Conservation (phyloP, 1,140 invertebrate species). For the Frieseomelitta varia region DNA sequence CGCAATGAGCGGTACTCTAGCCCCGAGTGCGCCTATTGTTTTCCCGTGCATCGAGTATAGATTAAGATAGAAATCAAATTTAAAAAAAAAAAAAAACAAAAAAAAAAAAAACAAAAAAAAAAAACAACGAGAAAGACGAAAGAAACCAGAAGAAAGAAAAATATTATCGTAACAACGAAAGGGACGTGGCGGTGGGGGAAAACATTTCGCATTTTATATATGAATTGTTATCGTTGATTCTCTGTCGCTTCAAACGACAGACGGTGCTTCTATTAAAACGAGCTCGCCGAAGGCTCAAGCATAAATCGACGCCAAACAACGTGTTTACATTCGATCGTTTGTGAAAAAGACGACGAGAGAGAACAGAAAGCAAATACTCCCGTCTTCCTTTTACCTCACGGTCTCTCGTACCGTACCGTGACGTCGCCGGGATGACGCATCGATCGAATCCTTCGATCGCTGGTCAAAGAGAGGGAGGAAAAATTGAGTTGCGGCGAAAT, state of each 20-base stretch:
- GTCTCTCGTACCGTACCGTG: not conserved
- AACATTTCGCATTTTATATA: not conserved
- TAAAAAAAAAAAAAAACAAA: not conserved
- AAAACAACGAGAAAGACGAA: too few species aligned
- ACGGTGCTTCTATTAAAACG: not conserved
- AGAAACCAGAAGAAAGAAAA: not conserved
- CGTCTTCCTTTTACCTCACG: not conserved
- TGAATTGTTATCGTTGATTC: conserved; percentile 24
- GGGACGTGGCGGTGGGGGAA: too few species aligned
- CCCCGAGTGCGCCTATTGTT: not conserved
- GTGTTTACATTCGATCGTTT: conserved; percentile 10
- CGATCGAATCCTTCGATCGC: conserved; percentile 18
- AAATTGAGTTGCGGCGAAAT: conserved; percentile 1
- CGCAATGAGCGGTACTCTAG: conserved; percentile 50
- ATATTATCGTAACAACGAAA: not conserved
- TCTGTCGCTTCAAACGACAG: not conserved
- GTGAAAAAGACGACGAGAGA: not conserved
- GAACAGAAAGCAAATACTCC: not conserved
- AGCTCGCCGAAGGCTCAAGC: not conserved
- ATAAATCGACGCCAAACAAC: conserved; percentile 30
- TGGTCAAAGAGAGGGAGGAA: not conserved
- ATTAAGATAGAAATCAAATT: not conserved
- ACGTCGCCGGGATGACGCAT: not conserved
- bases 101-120: not conserved
- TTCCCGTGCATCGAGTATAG: not conserved